phyloP scores from a whole-genome alignment of 2,797 vertebrate species.

The Eulemur mongoz region DNA sequence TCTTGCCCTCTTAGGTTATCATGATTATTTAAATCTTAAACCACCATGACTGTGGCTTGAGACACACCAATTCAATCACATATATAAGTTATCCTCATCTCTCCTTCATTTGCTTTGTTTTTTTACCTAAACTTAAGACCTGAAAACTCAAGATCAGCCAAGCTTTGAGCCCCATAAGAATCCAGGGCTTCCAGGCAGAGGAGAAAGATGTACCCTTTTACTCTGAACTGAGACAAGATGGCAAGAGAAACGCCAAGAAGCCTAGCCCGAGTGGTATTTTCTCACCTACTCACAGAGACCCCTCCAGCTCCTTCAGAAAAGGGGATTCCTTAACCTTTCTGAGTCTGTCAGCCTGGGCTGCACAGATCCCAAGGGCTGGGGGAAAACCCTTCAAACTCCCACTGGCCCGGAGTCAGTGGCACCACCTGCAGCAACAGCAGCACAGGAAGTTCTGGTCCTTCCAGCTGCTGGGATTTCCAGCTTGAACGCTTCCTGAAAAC shows the following conservation, averaged over 20 bases:
- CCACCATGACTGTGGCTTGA: background rate
- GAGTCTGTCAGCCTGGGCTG: background rate
- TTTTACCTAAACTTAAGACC: background rate
- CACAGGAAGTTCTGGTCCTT: conserved; percentile 51
- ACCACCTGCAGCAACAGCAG: background rate
- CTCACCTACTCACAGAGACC: background rate
- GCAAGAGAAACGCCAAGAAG: background rate
- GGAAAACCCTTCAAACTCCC: background rate
- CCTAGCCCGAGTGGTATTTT: background rate
- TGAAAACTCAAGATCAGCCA: background rate
- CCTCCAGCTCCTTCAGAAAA: background rate
- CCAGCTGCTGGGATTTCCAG: conserved; percentile 78
- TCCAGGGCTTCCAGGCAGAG: background rate
- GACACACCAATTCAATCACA: background rate
- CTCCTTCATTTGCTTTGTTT: background rate
- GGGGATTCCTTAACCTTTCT: background rate
- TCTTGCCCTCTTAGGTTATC: background rate
- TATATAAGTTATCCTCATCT: background rate
- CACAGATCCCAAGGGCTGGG: background rate
- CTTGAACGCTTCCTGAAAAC: conserved; percentile 78
- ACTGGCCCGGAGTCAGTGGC: fast-evolving
- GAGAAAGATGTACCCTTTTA: background rate
- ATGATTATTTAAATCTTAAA: background rate
- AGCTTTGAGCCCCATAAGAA: background rate
- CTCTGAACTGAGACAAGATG: background rate